These are phyloP conservation scores for Theristus sp. DNA, from an alignment of 2,888 invertebrate genomes.

Conservation along the genomic window DNA sequence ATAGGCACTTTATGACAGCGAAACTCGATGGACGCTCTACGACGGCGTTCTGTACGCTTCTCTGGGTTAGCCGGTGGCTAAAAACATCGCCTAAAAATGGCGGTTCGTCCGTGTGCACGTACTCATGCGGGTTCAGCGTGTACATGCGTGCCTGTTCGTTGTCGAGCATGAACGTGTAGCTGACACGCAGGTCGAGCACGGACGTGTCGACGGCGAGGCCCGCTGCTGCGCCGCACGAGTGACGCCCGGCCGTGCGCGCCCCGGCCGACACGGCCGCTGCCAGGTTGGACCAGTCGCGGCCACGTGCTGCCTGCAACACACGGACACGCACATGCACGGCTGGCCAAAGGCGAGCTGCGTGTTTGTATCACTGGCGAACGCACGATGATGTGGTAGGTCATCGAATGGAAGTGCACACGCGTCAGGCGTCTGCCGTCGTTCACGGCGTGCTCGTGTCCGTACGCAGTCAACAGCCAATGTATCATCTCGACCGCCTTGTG, in stretches of 20 bases:
- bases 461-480: conserved; percentile 1
- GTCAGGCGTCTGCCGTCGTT: conserved; percentile 28
- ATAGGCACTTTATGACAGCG: too few relatives aligned
- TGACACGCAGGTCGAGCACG: conserved; percentile 29
- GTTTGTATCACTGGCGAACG: conserved; percentile 4
- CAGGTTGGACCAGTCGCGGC: conserved; percentile 32
- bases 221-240: conserved; percentile 28
- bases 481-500: conserved; percentile 28
- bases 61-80: too few relatives aligned
- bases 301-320: conserved; percentile 17
- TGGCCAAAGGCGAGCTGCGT: too few relatives aligned
- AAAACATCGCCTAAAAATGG: too few relatives aligned
- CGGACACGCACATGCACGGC: too few relatives aligned
- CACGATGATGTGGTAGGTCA: conserved; percentile 35
- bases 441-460: neutral
- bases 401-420: conserved; percentile 35
- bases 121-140: conserved; percentile 24
- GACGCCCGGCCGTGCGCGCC: conserved; percentile 31
- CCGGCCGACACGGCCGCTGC: conserved; percentile 34
- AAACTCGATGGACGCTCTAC: too few relatives aligned
- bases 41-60: too few relatives aligned
- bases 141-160: conserved; percentile 20
- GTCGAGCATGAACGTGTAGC: conserved; percentile 22
- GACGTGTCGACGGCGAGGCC: conserved; percentile 15
- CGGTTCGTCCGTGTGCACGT: conserved; percentile 6